phyloP scores from a whole-genome alignment of 2,797 vertebrate genomes.

The Rhinichthys osculus region DNA sequence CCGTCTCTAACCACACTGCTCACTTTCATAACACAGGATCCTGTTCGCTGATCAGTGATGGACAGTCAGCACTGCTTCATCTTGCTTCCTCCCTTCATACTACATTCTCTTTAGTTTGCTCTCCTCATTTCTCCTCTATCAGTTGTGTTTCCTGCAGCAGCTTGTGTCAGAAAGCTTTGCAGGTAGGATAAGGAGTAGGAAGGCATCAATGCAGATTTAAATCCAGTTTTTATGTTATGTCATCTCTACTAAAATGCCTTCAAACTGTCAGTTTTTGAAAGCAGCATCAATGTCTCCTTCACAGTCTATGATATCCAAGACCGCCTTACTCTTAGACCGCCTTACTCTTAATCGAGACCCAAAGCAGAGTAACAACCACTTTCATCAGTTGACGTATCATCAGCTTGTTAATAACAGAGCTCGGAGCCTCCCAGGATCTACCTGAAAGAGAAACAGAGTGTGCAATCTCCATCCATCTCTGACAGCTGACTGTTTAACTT shows the following conservation, averaged over 20 bases:
- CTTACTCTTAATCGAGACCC: constrained; percentile 62
- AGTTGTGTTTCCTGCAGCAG: background rate
- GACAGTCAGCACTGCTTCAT: constrained; percentile 55
- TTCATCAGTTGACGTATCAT: constrained; percentile 60
- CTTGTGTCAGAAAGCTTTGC: background rate
- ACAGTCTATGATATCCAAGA: background rate
- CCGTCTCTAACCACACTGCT: constrained; percentile 66
- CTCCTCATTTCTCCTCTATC: constrained; percentile 22
- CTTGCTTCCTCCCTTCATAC: background rate
- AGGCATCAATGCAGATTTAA: background rate
- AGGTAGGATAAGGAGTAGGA: background rate
- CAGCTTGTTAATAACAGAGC: constrained; percentile 63
- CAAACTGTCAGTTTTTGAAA: background rate
- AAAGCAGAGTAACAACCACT: constrained; percentile 58
- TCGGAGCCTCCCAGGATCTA: constrained; percentile 64
- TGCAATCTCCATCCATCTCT: constrained; percentile 74
- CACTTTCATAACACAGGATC: constrained; percentile 67
- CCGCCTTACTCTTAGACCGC: no score
- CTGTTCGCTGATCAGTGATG: constrained; percentile 64
- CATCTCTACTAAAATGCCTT: background rate
- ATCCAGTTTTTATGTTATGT: background rate
- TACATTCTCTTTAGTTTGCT: constrained; percentile 5
- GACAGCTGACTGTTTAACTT: constrained; percentile 78
- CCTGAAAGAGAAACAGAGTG: constrained; percentile 71
- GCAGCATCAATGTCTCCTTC: background rate